These are phyloP conservation scores for Serinus canaria DNA, from an alignment of 2,113 vertebrate genomes.

Conservation along the genomic window DNA sequence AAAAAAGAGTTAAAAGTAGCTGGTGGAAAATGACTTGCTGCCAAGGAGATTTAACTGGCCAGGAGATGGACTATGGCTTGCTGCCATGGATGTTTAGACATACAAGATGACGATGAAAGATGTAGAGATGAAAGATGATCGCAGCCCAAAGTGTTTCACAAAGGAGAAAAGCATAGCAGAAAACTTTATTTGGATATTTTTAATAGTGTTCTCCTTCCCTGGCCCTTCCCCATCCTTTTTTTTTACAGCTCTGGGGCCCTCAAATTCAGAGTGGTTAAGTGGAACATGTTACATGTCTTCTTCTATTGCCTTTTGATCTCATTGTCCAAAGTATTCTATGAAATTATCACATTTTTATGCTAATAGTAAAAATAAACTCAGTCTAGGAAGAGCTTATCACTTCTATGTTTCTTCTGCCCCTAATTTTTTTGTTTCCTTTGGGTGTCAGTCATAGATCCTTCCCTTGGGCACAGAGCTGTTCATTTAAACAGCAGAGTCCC, in stretches of 20 bases:
- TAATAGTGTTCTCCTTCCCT: background rate
- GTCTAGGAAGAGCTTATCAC: background rate
- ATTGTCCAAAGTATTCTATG: background rate
- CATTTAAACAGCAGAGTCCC: background rate
- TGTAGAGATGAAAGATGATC: too few relatives aligned
- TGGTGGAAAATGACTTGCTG: background rate
- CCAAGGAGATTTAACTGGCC: background rate
- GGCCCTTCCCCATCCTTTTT: fast-evolving
- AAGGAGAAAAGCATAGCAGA: background rate
- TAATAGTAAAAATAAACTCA: background rate
- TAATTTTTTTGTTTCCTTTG: background rate
- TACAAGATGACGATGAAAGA: background rate
- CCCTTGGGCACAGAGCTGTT: background rate
- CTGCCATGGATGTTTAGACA: background rate
- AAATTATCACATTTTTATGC: background rate
- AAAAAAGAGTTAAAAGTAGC: background rate
- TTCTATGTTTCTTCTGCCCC: background rate
- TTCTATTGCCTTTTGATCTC: background rate
- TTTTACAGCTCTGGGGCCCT: background rate
- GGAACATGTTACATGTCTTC: background rate
- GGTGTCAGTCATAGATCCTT: background rate
- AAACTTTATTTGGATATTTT: background rate
- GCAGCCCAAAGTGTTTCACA: background rate
- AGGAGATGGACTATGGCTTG: background rate
- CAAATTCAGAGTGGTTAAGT: background rate